Evolutionary conservation across 2,113 vertebrate genomes (phyloP), one percentile per base, ranked within the genome.

Genomic region (Callipepla squamata): DNA sequence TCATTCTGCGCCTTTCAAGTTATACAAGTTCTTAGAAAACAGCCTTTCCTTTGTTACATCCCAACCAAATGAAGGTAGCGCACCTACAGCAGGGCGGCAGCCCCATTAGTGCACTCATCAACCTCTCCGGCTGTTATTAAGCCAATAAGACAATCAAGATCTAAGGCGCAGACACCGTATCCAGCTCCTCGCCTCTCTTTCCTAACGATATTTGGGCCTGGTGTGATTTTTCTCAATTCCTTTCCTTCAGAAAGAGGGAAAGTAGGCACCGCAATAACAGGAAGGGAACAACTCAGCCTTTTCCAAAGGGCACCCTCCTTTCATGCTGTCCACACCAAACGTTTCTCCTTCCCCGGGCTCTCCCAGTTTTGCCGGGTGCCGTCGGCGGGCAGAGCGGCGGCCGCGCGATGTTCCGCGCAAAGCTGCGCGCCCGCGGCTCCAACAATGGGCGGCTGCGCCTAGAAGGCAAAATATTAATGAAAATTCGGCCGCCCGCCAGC

Each of bases 31-130:
- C 94, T 94, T 87, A 96, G 89, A 91, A 97, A 96, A 96, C 85
- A 96, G 85, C 74, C 89, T 81, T 85, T 28, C 87, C 88, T 96
- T 96, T 95, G 92, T 96, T 94, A 94, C 86, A 67, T 66, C 22
- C 13, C 50, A 92, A 85, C 89, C 78, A 89, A 95, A 83, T 58
- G 79, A 95, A 96, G 93, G 63, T 95, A 94, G 89, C 95, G 92
- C 96, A 87, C 84, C 93, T 92, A 94, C 93, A 79, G 85, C 68
- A 91, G 80, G 75, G 85, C 76, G 79, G 80, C 83, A 93, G 70
- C 92, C 80, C 94, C 97, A 92, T 95, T 92, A 88, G 89, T 97
- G 95, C 93, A 93, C 87, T 96, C 96, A 97, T 95, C 63, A 84
- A 93, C 67, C 89, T 76, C 80, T 96, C 95, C 78, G 95, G 84